Evolutionary conservation across 2,113 vertebrate genomes (phyloP), one percentile per base, ranked within the genome.

Genomic region (Ictidomys tridecemlineatus): DNA sequence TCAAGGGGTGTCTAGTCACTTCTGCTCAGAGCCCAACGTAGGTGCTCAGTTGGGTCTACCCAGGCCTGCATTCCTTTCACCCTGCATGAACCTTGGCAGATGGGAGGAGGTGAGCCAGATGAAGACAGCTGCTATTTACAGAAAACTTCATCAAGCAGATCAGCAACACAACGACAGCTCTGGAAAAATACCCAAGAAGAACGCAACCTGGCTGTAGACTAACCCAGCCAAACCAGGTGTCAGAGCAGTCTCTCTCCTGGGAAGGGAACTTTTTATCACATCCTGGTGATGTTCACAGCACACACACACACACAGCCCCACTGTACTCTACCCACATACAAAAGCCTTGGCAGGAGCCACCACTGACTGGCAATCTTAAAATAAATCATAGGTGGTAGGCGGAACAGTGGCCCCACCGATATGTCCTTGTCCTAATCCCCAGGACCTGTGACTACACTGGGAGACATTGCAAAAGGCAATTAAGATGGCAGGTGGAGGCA

Each of bases 61-160:
- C 22, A 2, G 5, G 42, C 45, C 26, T 56, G 34, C 8, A 0
- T 28, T 63, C 80, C 63, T 58, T n/a, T 63, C 80, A 8, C 51
- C 83, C 61, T 24, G 9, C 73, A 28, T 4, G 13, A 17, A 8
- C 5, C 17, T 69, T 32, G 45, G 92, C 90, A 91, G 77, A 65
- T 20, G 69, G 84, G 26, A 61, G 58, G 4, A 53, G 72, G 72
- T 73, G 67, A 90, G 76, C 94, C 78, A 72, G 56, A 86, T 37
- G 92, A 84, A 85, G 86, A 73, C 73, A 89, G 94, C 65, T 89
- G 83, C 80, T 96, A 8, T 73, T 95, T 77, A 97, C 90, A 82
- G 67, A 45, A 86, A 92, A 20, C 80, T 67, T 72, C 79, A 45
- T 16, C 16, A 13, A 94, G 72, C 12, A 42, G 53, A 93, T 24